Conservation (phyloP, 2,797 vertebrate genomes). For the Xiphophorus birchmanni region DNA sequence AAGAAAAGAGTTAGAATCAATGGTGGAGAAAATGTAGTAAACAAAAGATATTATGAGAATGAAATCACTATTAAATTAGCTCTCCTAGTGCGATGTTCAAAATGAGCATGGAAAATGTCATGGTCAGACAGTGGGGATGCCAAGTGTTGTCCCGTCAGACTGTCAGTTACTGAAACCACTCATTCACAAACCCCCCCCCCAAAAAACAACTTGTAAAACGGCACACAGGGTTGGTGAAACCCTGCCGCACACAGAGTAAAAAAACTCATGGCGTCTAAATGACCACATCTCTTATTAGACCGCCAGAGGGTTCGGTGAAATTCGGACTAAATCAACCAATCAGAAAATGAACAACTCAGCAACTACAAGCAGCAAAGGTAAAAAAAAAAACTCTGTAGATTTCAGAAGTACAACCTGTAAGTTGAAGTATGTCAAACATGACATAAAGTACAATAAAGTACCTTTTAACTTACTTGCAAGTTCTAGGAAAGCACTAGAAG, state of each 20-base stretch:
- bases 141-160: no score
- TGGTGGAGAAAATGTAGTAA: neutral
- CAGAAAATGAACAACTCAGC: neutral
- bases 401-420: neutral
- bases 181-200: no score
- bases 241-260: no score
- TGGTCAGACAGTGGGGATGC: no score
- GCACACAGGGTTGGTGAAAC: no score
- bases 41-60: neutral
- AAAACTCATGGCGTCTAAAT: no score
- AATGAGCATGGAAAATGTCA: no score
- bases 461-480: neutral
- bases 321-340: neutral
- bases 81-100: no score
- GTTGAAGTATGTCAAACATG: neutral
- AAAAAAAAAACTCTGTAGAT: neutral
- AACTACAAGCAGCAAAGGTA: neutral
- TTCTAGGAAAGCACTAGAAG: neutral
- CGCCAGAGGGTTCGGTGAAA: neutral
- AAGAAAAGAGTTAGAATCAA: neutral
- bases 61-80: neutral
- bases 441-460: neutral
- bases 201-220: no score
- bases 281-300: no score
- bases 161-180: no score